These are phyloP conservation scores for Falco berigora DNA, from an alignment of 2,797 vertebrate species.

Conservation along the genomic window DNA sequence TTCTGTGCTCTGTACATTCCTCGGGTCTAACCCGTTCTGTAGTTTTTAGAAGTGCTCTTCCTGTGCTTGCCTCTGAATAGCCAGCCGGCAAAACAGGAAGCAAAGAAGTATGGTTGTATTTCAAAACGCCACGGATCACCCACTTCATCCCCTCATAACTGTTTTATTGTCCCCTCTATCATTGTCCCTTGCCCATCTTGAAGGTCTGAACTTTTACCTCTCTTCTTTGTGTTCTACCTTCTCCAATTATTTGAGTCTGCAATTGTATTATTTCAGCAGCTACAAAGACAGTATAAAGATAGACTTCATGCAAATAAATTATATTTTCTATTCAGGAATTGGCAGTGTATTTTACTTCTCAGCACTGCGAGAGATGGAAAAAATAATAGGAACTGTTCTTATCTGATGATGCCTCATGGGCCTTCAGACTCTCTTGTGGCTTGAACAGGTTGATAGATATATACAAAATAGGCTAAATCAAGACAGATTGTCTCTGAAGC, in stretches of 20 bases:
- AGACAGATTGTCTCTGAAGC: neutral
- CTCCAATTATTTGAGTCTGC: neutral
- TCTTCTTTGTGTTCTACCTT: neutral
- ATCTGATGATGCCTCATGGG: slow-evolving; percentile 32
- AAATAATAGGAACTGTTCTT: slow-evolving; percentile 55
- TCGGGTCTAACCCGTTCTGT: neutral
- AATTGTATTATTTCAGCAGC: neutral
- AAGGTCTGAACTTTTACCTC: neutral
- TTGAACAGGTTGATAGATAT: slow-evolving; percentile 3
- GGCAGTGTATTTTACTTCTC: slow-evolving; percentile 4
- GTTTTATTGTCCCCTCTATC: neutral
- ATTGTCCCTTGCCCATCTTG: neutral
- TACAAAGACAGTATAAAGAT: neutral
- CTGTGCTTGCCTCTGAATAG: neutral
- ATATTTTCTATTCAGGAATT: slow-evolving; percentile 7
- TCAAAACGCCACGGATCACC: neutral
- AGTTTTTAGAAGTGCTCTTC: neutral
- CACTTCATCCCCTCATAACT: neutral
- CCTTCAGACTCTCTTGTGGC: slow-evolving; percentile 7
- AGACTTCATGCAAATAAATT: neutral
- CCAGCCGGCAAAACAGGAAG: neutral
- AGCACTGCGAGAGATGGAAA: neutral
- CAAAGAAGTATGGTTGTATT: neutral
- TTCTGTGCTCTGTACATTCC: neutral
- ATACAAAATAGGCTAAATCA: slow-evolving; percentile 28